These are phyloP conservation scores for Notiomystis cincta DNA, from an alignment of 2,113 vertebrate species.

Conservation along the genomic window DNA sequence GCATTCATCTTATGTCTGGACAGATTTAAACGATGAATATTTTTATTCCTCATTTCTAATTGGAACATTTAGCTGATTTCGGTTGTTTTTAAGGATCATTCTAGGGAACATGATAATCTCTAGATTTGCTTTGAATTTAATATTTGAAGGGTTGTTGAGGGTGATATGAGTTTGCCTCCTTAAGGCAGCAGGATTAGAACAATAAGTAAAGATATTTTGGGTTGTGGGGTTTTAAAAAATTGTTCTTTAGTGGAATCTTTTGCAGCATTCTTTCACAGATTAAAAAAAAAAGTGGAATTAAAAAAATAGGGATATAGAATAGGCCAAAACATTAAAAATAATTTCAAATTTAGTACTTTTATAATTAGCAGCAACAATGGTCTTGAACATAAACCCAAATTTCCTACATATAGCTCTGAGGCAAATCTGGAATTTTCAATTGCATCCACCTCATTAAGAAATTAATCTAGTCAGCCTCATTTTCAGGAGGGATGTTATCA, in stretches of 20 bases:
- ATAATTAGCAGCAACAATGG: not conserved
- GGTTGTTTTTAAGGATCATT: not conserved
- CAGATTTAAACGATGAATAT: not conserved
- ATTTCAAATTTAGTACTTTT: not conserved
- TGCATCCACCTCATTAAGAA: not conserved
- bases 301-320: not conserved
- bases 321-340: not conserved
- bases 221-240: not conserved
- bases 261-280: not conserved
- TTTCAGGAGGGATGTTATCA: not conserved
- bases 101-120: not conserved
- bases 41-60: not conserved
- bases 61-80: not conserved
- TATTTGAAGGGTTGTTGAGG: not conserved
- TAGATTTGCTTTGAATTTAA: not conserved
- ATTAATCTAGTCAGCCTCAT: not conserved
- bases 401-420: not conserved
- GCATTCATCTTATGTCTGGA: not conserved
- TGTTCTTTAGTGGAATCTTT: not conserved
- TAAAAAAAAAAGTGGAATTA: not conserved
- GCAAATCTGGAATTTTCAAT: not conserved
- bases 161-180: not conserved
- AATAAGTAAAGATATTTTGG: not conserved
- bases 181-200: not conserved
- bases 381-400: not conserved